These are phyloP conservation scores for Nebria salina DNA, from an alignment of 2,888 invertebrate species.

Conservation along the genomic window DNA sequence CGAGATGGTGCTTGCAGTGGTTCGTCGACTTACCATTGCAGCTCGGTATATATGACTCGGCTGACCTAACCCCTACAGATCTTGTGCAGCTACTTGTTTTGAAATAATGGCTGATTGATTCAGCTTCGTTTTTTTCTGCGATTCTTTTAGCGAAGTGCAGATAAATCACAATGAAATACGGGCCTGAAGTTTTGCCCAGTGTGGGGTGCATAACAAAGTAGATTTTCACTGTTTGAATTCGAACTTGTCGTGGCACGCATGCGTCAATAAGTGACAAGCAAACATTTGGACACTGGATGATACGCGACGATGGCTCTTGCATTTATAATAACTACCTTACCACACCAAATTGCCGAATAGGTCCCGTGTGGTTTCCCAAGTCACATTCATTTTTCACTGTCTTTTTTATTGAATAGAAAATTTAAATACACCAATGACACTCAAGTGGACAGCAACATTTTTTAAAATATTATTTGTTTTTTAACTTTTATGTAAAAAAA, in stretches of 20 bases:
- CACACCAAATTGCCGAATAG: slow-evolving; percentile 9
- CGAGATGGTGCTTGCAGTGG: background rate
- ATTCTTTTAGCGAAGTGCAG: slow-evolving; percentile 63
- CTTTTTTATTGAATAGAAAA: background rate
- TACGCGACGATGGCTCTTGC: background rate
- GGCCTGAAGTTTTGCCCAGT: slow-evolving; percentile 57
- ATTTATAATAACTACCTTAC: slow-evolving; percentile 10
- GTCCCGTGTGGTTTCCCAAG: background rate
- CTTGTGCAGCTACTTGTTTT: slow-evolving; percentile 62
- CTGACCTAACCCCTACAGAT: slow-evolving; percentile 61
- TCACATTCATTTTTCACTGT: background rate
- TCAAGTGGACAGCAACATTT: too few species aligned
- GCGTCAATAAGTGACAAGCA: background rate
- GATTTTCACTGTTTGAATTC: slow-evolving; percentile 55
- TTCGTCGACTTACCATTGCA: slow-evolving; percentile 43
- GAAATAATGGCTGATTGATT: slow-evolving; percentile 65
- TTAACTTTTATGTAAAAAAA: too few species aligned
- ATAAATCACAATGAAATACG: slow-evolving; percentile 64
- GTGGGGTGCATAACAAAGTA: slow-evolving; percentile 64
- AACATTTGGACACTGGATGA: slow-evolving; percentile 23
- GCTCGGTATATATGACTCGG: slow-evolving; percentile 55
- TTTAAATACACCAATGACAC: too few species aligned
- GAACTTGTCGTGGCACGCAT: background rate
- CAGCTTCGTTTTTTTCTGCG: slow-evolving; percentile 62
- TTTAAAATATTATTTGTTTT: too few species aligned